phyloP scores from a whole-genome alignment of 2,888 invertebrate genomes.

The Byasa hedistus region DNA sequence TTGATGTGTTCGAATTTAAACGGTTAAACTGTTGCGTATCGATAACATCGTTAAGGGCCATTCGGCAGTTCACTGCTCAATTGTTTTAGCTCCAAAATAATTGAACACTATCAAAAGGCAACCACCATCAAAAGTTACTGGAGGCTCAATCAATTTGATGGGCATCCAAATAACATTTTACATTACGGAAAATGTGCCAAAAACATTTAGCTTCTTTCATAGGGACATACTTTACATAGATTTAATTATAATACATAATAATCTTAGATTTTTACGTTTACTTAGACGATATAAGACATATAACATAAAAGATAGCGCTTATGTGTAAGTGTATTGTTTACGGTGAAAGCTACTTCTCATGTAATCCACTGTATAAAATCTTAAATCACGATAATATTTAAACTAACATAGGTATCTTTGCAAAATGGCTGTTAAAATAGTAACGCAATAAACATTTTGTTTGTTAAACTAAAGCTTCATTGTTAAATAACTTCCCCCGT shows the following conservation, averaged over 20 bases:
- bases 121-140: neutral
- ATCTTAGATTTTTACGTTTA: too few species aligned
- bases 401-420: too few species aligned
- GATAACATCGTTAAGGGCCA: neutral
- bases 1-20: neutral
- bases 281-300: too few species aligned
- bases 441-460: neutral
- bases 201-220: neutral
- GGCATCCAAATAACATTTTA: neutral
- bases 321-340: too few species aligned
- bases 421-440: neutral
- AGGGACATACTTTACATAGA: neutral
- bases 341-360: neutral
- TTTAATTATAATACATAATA: too few species aligned
- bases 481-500: neutral
- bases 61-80: neutral
- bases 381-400: too few species aligned
- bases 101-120: neutral
- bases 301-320: neutral
- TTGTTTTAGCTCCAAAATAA: slow-evolving; percentile 2
- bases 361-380: too few species aligned
- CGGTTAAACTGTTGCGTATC: neutral
- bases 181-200: too few species aligned
- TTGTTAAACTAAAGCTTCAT: neutral
- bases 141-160: neutral